phyloP scores from a whole-genome alignment of 2,797 vertebrate genomes.

The Sciurus vulgaris region DNA sequence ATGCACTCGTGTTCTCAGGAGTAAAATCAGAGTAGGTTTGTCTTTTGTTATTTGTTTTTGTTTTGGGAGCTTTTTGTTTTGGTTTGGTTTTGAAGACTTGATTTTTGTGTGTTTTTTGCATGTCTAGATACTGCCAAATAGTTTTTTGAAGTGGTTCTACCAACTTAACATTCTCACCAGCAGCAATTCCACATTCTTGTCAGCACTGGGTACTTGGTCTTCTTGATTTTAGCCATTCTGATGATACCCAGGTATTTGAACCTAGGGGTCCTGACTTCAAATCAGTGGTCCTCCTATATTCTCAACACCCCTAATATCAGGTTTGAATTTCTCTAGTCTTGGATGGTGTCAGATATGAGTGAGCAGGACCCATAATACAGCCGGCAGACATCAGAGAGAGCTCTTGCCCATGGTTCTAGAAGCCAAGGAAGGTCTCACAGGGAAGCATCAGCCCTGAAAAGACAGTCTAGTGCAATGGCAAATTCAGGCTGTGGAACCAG shows the following conservation, averaged over 20 bases:
- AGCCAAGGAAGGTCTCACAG: background rate
- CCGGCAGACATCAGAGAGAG: background rate
- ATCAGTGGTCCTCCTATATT: background rate
- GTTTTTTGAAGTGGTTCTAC: background rate
- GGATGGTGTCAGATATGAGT: background rate
- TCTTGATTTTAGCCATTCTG: constrained; percentile 36
- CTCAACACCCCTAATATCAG: background rate
- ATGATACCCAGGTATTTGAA: background rate
- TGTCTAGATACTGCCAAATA: background rate
- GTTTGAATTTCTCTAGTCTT: background rate
- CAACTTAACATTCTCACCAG: background rate
- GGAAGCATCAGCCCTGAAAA: background rate
- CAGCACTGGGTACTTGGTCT: background rate
- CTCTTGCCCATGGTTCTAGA: background rate
- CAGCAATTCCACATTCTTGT: background rate
- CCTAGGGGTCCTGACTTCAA: background rate
- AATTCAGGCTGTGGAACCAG: background rate
- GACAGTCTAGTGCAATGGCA: background rate
- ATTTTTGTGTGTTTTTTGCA: background rate
- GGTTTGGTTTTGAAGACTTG: background rate
- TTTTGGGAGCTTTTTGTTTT: too few relatives aligned
- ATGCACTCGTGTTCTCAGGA: background rate
- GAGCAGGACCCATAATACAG: background rate
- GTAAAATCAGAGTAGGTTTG: background rate
- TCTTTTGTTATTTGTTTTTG: background rate